phyloP scores from a whole-genome alignment of 1,140 invertebrate genomes.

The Drusus annulatus region DNA sequence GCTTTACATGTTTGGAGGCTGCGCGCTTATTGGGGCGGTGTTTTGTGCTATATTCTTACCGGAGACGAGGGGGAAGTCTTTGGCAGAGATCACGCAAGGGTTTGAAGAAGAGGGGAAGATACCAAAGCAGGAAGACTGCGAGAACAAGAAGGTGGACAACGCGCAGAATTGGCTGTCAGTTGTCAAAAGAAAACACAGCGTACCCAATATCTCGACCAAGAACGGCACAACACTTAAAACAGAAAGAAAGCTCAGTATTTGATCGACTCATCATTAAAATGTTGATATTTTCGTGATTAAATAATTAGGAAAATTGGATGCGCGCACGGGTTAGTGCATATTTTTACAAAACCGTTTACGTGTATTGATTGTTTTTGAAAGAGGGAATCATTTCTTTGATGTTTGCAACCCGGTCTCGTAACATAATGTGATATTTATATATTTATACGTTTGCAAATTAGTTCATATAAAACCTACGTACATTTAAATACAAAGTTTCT shows the following conservation, averaged over 20 bases:
- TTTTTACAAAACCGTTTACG: no score
- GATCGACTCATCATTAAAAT: neutral
- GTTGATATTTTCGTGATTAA: no score
- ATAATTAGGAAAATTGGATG: no score
- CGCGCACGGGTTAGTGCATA: no score
- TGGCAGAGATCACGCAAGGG: slow-evolving; percentile 83
- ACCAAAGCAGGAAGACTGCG: slow-evolving; percentile 63
- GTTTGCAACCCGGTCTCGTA: neutral
- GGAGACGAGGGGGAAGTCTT: slow-evolving; percentile 84
- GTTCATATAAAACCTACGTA: neutral
- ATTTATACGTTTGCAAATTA: slow-evolving; percentile 9
- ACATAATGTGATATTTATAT: slow-evolving; percentile 27
- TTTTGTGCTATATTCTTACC: slow-evolving; percentile 82
- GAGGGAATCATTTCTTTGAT: neutral
- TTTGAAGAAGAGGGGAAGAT: slow-evolving; percentile 71
- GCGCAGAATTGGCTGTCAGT: slow-evolving; percentile 13
- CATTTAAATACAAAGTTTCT: slow-evolving; percentile 2
- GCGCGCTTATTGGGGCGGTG: slow-evolving; percentile 77
- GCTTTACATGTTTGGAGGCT: slow-evolving; percentile 83
- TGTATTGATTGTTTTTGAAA: no score
- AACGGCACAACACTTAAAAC: slow-evolving; percentile 13
- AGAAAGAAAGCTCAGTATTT: slow-evolving; percentile 51
- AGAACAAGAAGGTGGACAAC: slow-evolving; percentile 59
- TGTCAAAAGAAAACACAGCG: slow-evolving; percentile 45
- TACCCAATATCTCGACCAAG: slow-evolving; percentile 34